Conservation (phyloP, 1,140 invertebrate genomes). For the Drosophila triauraria region DNA sequence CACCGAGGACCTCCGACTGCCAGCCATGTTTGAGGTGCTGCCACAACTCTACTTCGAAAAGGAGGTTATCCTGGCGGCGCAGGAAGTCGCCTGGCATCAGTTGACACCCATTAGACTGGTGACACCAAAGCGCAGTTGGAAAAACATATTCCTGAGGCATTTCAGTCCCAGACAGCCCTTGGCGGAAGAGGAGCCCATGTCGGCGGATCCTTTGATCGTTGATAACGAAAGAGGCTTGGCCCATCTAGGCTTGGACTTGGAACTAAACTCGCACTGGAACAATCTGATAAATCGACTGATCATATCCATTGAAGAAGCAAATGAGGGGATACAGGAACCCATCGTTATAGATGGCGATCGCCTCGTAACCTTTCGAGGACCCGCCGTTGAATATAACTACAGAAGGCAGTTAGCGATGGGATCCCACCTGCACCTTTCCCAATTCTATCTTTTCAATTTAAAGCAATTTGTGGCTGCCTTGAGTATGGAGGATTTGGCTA, state of each 20-base stretch:
- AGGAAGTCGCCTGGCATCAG: constrained; percentile 53
- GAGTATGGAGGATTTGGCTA: constrained; percentile 36
- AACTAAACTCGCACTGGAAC: constrained; percentile 58
- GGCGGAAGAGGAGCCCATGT: constrained; percentile 18
- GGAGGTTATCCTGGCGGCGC: constrained; percentile 45
- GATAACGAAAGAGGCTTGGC: constrained; percentile 8
- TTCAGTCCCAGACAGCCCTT: neutral
- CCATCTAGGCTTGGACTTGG: constrained; percentile 49
- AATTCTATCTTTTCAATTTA: constrained; percentile 26
- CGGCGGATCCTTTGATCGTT: constrained; percentile 48
- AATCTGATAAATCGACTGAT: constrained; percentile 39
- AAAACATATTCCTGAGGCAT: constrained; percentile 15
- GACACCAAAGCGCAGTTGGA: constrained; percentile 39
- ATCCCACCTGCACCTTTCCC: neutral
- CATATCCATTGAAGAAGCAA: constrained; percentile 24
- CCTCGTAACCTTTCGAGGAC: constrained; percentile 42
- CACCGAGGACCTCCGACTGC: constrained; percentile 86
- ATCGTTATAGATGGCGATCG: constrained; percentile 56
- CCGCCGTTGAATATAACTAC: constrained; percentile 19
- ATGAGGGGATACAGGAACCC: neutral
- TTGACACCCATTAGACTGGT: constrained; percentile 21
- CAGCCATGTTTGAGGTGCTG: constrained; percentile 87
- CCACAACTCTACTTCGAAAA: constrained; percentile 86
- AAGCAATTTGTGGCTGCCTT: constrained; percentile 40
- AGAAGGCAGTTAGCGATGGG: neutral